A percentile compares a stretch with the other conserved stretches of the same genome.
Conservation (phyloP, 1,140 invertebrate genomes). For the Drosophila tsacasi region DNA sequence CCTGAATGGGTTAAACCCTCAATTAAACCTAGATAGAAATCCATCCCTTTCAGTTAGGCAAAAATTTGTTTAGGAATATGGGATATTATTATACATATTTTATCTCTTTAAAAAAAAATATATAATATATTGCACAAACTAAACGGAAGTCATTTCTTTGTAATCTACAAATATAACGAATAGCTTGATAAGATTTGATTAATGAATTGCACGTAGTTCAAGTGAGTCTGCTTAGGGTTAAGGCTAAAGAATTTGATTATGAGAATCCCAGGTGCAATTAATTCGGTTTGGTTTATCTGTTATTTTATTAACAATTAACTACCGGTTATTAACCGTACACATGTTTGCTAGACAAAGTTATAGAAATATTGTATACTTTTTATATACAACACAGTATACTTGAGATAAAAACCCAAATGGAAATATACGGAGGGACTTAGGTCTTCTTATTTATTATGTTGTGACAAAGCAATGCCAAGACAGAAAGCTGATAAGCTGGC, state of each 20-base stretch:
- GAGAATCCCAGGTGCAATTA: conserved; percentile 10
- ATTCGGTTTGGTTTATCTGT: neutral
- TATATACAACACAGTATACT: neutral
- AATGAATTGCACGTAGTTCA: neutral
- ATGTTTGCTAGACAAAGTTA: neutral
- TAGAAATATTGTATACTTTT: neutral
- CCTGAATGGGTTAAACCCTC: neutral
- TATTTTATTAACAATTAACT: neutral
- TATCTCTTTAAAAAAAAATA: too few species aligned
- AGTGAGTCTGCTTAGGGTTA: neutral
- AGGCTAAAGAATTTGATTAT: neutral
- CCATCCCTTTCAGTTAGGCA: neutral
- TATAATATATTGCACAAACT: too few species aligned
- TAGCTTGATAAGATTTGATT: neutral
- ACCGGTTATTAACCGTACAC: neutral
- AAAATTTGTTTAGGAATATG: neutral
- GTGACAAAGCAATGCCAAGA: neutral
- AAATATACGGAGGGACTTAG: neutral
- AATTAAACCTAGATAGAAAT: neutral
- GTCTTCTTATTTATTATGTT: neutral
- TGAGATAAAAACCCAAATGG: neutral
- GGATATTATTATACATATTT: too few species aligned
- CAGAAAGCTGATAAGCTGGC: neutral
- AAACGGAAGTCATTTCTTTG: neutral
- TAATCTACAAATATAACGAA: neutral